A percentile compares a stretch with the other conserved stretches of the same genome.
Evolutionary conservation across 1,140 invertebrate species (phyloP).

Genomic region (Hyposmocoma kahamanoa): DNA sequence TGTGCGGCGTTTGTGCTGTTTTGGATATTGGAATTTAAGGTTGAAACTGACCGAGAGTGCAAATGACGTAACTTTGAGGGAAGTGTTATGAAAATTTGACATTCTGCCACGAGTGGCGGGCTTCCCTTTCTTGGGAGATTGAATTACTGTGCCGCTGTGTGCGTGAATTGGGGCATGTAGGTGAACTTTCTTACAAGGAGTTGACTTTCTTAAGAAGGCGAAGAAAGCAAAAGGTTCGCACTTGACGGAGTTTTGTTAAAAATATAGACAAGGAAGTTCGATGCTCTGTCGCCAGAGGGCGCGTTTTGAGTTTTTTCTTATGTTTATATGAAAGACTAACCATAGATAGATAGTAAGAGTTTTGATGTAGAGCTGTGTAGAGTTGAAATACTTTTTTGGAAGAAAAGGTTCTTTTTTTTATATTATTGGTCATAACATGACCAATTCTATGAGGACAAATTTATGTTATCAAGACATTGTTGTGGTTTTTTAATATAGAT

Average conservation of each 20-base stretch:
- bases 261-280: conserved; percentile 48
- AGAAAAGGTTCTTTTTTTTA: too few species aligned
- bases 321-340: too few species aligned
- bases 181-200: conserved; percentile 56
- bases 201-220: conserved; percentile 66
- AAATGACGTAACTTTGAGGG: conserved; percentile 19
- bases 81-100: conserved; percentile 18
- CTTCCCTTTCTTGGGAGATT: conserved; percentile 8
- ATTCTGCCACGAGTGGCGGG: conserved; percentile 18
- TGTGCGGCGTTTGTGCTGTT: conserved; percentile 10
- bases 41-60: not conserved
- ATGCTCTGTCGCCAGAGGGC: conserved; percentile 45
- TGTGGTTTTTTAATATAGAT: too few species aligned
- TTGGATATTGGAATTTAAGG: conserved; percentile 12
- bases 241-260: conserved; percentile 66
- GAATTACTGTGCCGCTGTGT: conserved; percentile 25
- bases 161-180: conserved; percentile 32
- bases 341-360: too few species aligned
- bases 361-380: too few species aligned
- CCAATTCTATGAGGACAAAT: too few species aligned
- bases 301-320: conserved; percentile 27
- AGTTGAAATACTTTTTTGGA: too few species aligned
- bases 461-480: too few species aligned
- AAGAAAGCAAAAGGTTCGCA: conserved; percentile 69
- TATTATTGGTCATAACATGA: too few species aligned